These are phyloP conservation scores for Cybosia mesomella DNA, from an alignment of 2,888 invertebrate genomes.

Conservation along the genomic window DNA sequence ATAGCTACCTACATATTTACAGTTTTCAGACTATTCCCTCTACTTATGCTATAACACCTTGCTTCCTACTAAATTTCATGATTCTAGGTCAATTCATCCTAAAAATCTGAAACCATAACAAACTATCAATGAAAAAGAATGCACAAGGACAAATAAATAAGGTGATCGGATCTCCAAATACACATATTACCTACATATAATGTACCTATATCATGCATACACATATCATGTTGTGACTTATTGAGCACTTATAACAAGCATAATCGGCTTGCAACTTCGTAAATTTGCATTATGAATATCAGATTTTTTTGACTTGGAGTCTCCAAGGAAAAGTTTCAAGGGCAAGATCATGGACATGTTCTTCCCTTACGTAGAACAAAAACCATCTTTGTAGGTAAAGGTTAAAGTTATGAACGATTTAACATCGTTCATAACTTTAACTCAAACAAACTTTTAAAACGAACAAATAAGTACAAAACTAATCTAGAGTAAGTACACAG, in stretches of 20 bases:
- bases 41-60: no score
- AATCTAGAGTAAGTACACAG: neutral
- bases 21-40: no score
- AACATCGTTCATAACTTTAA: no score
- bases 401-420: neutral
- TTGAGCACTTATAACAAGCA: neutral
- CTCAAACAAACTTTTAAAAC: neutral
- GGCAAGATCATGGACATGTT: neutral
- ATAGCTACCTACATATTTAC: no score
- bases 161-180: neutral
- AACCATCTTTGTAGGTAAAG: neutral
- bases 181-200: neutral
- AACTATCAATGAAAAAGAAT: neutral
- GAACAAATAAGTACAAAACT: slow-evolving; percentile 1
- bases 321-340: neutral
- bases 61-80: no score
- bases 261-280: slow-evolving; percentile 1
- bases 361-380: neutral
- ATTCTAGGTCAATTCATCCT: no score
- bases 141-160: neutral
- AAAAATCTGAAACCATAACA: neutral
- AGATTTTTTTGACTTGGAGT: neutral
- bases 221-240: neutral
- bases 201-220: neutral
- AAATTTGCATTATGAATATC: neutral